A percentile compares a stretch with the other conserved stretches of the same genome.
These are phyloP conservation scores for Oenanthe oenanthe DNA, from an alignment of 2,113 vertebrate species.

Conservation along the genomic window DNA sequence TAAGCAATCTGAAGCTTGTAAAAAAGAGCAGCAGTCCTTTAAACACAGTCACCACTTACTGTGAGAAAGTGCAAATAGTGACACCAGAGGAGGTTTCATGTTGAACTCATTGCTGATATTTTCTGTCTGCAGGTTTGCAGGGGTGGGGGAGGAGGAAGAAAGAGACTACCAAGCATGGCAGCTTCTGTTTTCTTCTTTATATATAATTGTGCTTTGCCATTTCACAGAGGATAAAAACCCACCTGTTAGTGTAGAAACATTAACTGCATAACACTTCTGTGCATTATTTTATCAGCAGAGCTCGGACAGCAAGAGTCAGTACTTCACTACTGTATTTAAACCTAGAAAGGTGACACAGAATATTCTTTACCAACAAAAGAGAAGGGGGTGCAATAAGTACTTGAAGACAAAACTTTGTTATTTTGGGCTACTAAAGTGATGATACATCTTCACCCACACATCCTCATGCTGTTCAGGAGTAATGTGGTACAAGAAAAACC, in stretches of 20 bases:
- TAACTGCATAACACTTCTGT: background rate
- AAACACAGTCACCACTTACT: background rate
- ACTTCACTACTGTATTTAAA: background rate
- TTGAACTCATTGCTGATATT: background rate
- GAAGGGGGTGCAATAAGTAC: background rate
- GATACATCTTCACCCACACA: background rate
- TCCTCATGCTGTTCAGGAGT: background rate
- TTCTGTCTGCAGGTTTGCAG: background rate
- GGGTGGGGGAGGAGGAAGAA: background rate
- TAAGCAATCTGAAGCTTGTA: background rate
- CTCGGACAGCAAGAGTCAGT: background rate
- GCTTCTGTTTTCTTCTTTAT: background rate
- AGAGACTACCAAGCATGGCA: background rate
- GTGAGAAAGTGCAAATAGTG: background rate
- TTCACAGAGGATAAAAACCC: background rate
- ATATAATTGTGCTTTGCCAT: background rate
- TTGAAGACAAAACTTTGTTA: background rate
- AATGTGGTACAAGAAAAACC: accelerated
- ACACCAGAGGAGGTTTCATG: background rate
- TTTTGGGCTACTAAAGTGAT: background rate
- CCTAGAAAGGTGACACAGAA: accelerated
- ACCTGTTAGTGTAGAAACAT: background rate
- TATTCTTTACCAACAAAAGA: background rate
- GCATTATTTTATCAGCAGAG: background rate
- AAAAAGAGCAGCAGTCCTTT: background rate